Evolutionary conservation across 2,797 vertebrate genomes (phyloP).

Genomic region (Rhabdomys pumilio): DNA sequence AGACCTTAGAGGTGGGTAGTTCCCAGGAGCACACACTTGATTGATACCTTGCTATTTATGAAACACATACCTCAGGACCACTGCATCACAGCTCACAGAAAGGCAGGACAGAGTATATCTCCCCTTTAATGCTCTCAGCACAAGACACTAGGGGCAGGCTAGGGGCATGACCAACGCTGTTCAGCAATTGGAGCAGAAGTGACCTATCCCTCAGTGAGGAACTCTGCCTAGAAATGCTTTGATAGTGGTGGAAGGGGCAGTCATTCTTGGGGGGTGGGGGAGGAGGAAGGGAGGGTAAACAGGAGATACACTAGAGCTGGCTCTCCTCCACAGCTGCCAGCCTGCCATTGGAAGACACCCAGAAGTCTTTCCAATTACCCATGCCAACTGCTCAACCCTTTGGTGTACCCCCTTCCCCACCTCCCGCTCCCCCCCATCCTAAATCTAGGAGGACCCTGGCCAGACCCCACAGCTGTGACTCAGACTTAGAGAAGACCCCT

Average conservation of each 20-base stretch:
- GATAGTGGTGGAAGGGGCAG: not conserved
- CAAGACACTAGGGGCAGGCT: conserved; percentile 2
- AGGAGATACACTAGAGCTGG: conserved; percentile 38
- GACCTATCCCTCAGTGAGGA: not conserved
- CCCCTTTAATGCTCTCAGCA: conserved; percentile 38
- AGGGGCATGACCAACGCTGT: not conserved
- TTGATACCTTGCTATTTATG: not conserved
- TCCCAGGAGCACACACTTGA: not conserved
- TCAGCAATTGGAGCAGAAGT: conserved; percentile 8
- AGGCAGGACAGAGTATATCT: not conserved
- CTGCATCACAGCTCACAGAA: not conserved
- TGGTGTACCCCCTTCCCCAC: not conserved
- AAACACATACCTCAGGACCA: not conserved
- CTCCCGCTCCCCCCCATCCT: not conserved
- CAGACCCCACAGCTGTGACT: conserved; percentile 78
- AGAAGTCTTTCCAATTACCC: conserved; percentile 76
- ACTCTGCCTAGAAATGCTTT: conserved; percentile 9
- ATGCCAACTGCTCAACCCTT: conserved; percentile 74
- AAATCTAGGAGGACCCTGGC: conserved; percentile 66
- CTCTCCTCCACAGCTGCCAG: conserved; percentile 63
- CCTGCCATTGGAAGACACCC: conserved; percentile 76
- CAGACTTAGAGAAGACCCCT: conserved; percentile 63
- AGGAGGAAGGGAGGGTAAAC: not conserved
- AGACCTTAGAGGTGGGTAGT: not conserved
- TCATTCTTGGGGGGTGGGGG: not conserved